Evolutionary conservation across 2,113 vertebrate genomes (phyloP), one percentile per base, ranked within the genome.

Genomic region (Bufo gargarizans): DNA sequence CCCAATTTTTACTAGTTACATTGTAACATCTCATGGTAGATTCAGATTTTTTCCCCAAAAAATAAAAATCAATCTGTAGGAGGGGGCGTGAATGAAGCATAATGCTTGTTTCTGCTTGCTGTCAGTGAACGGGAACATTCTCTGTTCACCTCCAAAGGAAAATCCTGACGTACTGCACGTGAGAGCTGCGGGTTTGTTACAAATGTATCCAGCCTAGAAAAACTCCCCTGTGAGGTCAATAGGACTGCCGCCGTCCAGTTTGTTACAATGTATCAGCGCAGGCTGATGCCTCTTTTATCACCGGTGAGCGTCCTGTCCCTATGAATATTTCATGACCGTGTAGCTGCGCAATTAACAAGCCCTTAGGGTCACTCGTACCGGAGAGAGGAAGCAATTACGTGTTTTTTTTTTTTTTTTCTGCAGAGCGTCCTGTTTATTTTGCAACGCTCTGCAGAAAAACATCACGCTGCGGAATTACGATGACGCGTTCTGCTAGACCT

Each of bases 241-340:
- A 63, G 6, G 6, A 5, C n/a, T 12, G 7, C 71, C 7, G 71
- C 43, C 49, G 43, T 49, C 13, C 1, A 7, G 33, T 49, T 74
- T 47, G 43, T 74, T 74, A 74, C 43, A 47, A 6, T 47, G 71
- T 74, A 49, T 74, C 14, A 33, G 43, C 13, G 69, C 69, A 72
- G 69, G 71, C 4, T 47, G 12, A 14, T 72, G 8, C 33, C 12
- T 22, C 12, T 19, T 13, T 33, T 43, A 71, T 71, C 22, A 13
- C 33, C 43, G 8, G 22, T 3, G 22, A 71, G 17, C 67, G 6
- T 72, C 33, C 43, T 16, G 43, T 74, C 45, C 33, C 9, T 20
- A 4, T 76, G 71, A 85, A 85, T 85, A 85, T 85, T 85, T 85
- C 55, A 85, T 85, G 84, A 61, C 19, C 11, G 7, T 17, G 22